Conservation (phyloP, 2,888 invertebrate species). For the Dasypolia templi region DNA sequence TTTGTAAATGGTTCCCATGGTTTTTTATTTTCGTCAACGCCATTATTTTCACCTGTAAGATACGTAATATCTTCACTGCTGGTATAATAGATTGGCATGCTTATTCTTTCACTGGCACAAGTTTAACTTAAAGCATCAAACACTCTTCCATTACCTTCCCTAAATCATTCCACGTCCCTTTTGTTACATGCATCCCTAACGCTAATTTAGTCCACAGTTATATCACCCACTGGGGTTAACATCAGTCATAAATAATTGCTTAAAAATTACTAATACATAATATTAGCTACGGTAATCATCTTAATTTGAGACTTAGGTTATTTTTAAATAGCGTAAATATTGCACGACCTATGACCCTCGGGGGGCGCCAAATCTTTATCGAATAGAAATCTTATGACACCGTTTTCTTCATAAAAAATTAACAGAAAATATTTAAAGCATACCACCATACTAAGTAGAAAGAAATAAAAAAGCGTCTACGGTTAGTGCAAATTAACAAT, state of each 20-base stretch:
- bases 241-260: slow-evolving; percentile 31
- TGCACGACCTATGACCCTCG: slow-evolving; percentile 84
- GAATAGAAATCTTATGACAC: slow-evolving; percentile 81
- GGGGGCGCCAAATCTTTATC: slow-evolving; percentile 89
- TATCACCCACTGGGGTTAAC: slow-evolving; percentile 5
- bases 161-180: slow-evolving; percentile 64
- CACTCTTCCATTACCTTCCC: slow-evolving; percentile 62
- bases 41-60: slow-evolving; percentile 88
- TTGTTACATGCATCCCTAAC: slow-evolving; percentile 76
- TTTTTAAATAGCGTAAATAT: slow-evolving; percentile 59
- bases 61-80: slow-evolving; percentile 80
- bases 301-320: slow-evolving; percentile 53
- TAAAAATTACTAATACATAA: slow-evolving; percentile 47
- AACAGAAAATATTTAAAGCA: slow-evolving; percentile 79
- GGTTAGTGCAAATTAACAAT: slow-evolving; percentile 80
- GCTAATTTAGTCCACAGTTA: slow-evolving; percentile 29
- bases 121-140: slow-evolving; percentile 65
- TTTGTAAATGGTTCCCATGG: slow-evolving; percentile 82
- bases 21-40: slow-evolving; percentile 87
- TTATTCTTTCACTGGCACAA: slow-evolving; percentile 63
- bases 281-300: slow-evolving; percentile 25
- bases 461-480: slow-evolving; percentile 78
- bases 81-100: slow-evolving; percentile 71
- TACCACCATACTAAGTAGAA: slow-evolving; percentile 70
- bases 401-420: slow-evolving; percentile 84